Base-by-base conservation (phyloP, 2,888 invertebrate genomes). In the Apoda limacodes region DNA sequence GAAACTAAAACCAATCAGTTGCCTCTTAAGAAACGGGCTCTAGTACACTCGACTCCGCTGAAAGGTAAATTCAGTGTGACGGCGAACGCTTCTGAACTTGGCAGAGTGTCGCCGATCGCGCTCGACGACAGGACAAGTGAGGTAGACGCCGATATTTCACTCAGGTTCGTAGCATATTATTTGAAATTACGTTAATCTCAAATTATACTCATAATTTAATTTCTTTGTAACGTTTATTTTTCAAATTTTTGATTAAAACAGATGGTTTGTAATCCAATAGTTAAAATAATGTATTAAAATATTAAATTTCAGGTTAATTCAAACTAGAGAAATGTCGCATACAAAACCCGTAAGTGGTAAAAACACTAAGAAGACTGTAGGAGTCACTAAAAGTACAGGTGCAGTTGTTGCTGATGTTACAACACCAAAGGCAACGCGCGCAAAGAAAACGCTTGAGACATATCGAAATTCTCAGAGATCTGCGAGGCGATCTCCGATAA, bases 1-100 rank as follows among this genome's bases (percentile, higher is more conserved):
- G 23, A 12, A 23, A 34, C 30, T 12, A 31, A 29, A 9, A 27
- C 24, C 7, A 24, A 12, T 5, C 9, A 14, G 13, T 34, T 70
- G 46, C 72, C 70, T 4, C 40, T 72, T 0, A 70, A 72, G 56
- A 72, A 72, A 45, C 54, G 72, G 7, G 40, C 38, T 7, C 48
- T 69, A 11, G 32, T 57, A 14, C 76, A 75, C 40, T 75, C 78
- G 1, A 76, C 78, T 28, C 78, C 78, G 0, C 46, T 72, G 10
- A 65, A 64, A 44, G 61, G 63, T 0, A 36, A 46, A 2, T 35
- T 13, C 3, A 30, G 42, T 23, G n/a, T 43, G 3, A 46, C 54
- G 0, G 38, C 57, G 46, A 46, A 51, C 35, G 60, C 55, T 4
- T 49, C 60, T 0, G 65, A 49, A 9, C 46, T 66, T 9, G 62